Percentiles rank a stretch among this genome's conserved stretches.
phyloP scores from a whole-genome alignment of 2,888 invertebrate genomes.

The Oscheius sp. region DNA sequence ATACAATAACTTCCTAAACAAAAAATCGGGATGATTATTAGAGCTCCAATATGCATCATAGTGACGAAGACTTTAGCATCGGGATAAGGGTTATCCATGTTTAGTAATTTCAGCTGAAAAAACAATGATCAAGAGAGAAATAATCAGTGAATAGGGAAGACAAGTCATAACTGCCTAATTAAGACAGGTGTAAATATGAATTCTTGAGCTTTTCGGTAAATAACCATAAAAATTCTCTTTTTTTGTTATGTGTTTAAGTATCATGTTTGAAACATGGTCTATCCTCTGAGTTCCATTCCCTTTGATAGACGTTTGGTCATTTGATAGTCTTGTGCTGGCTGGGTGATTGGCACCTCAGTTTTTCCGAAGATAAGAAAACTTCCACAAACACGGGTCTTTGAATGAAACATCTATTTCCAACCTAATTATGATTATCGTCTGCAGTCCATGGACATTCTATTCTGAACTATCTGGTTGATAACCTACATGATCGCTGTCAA shows the following conservation, averaged over 20 bases:
- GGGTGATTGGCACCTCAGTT: slow-evolving; percentile 22
- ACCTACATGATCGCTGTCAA: not conserved
- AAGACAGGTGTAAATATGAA: too few relatives aligned
- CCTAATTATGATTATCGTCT: not conserved
- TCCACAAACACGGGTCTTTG: not conserved
- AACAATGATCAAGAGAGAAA: too few relatives aligned
- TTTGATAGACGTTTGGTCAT: slow-evolving; percentile 15
- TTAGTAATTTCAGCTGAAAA: not conserved
- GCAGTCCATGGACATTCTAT: not conserved
- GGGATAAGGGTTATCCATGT: slow-evolving; percentile 10
- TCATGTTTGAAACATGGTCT: too few relatives aligned
- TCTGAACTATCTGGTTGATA: not conserved
- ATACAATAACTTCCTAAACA: slow-evolving; percentile 10
- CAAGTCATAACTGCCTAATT: too few relatives aligned
- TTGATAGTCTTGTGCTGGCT: slow-evolving; percentile 23
- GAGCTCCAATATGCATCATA: slow-evolving; percentile 13
- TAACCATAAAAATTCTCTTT: too few relatives aligned
- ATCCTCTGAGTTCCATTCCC: too few relatives aligned
- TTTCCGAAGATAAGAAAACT: slow-evolving; percentile 3
- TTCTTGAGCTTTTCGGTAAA: too few relatives aligned
- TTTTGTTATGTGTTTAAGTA: too few relatives aligned
- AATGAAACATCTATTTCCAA: not conserved
- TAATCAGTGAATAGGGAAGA: too few relatives aligned
- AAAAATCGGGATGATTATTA: not conserved
- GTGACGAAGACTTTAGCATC: not conserved